Evolutionary conservation across 2,113 vertebrate genomes (phyloP).

Genomic region (Camelus dromedarius): DNA sequence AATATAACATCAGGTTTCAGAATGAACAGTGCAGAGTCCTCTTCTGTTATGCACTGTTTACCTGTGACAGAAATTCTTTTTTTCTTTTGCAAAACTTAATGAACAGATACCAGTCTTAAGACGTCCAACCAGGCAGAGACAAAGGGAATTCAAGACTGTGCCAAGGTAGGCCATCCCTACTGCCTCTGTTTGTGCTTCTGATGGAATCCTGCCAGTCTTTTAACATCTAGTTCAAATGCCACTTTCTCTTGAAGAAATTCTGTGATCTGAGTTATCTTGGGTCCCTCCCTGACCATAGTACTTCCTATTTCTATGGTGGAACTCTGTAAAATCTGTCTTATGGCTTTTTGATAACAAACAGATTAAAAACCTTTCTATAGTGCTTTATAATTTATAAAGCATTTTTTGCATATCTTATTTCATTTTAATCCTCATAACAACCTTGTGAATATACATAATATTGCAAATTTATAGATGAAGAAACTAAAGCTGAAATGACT

Average conservation of each 20-base stretch:
- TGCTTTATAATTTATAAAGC: neutral
- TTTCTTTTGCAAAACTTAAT: conserved; percentile 33
- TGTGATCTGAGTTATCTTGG: neutral
- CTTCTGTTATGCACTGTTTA: conserved; percentile 17
- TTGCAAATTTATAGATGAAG: neutral
- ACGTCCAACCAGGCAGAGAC: neutral
- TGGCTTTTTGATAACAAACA: neutral
- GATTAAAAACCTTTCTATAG: conserved; percentile 22
- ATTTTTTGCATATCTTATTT: conserved; percentile 40
- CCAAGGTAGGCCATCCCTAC: accelerated
- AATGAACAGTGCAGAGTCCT: conserved; percentile 49
- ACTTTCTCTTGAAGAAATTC: neutral
- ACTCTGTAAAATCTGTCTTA: conserved; percentile 35
- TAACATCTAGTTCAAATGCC: neutral
- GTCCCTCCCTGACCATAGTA: neutral
- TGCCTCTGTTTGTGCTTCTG: neutral
- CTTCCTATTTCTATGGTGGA: neutral
- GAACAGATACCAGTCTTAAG: neutral
- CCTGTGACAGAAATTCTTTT: neutral
- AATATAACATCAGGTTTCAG: conserved; percentile 64
- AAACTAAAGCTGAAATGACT: neutral
- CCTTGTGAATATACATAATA: neutral
- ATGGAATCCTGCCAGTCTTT: neutral
- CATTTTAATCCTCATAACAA: conserved; percentile 29
- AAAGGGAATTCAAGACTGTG: neutral